Percentiles rank a stretch among this genome's conserved stretches.
Conservation (phyloP, 2,113 vertebrate species). For the Chinchilla lanigera region DNA sequence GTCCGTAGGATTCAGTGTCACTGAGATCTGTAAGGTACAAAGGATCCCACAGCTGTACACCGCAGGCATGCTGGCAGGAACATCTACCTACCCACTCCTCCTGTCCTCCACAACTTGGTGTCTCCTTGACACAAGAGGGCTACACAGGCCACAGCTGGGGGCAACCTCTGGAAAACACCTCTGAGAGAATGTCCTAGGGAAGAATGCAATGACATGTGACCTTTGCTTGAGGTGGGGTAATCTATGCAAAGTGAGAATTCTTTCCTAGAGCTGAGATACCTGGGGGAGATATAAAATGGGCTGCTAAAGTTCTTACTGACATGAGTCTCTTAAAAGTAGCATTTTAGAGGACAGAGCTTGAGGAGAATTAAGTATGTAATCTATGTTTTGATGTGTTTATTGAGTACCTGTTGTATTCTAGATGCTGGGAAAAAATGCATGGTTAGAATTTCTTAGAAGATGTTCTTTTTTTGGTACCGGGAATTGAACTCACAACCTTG, state of each 20-base stretch:
- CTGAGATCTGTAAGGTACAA: not conserved
- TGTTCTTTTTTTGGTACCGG: too few species aligned
- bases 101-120: rapidly evolving
- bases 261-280: not conserved
- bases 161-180: not conserved
- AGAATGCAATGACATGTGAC: not conserved
- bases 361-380: not conserved
- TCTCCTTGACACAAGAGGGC: rapidly evolving
- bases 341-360: not conserved
- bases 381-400: slow-evolving; percentile 15
- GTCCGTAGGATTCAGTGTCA: not conserved
- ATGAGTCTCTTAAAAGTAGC: not conserved
- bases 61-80: not conserved
- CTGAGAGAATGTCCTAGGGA: not conserved
- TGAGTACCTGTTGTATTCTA: not conserved
- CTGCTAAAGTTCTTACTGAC: not conserved
- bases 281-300: rapidly evolving
- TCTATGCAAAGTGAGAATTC: not conserved
- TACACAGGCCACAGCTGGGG: not conserved
- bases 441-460: not conserved
- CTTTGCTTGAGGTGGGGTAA: not conserved
- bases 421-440: not conserved
- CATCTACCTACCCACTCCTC: rapidly evolving
- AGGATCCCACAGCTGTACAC: not conserved
- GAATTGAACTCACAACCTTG: too few species aligned